These are phyloP conservation scores for Drosophila arizonae DNA, from an alignment of 1,140 invertebrate genomes.

Conservation along the genomic window DNA sequence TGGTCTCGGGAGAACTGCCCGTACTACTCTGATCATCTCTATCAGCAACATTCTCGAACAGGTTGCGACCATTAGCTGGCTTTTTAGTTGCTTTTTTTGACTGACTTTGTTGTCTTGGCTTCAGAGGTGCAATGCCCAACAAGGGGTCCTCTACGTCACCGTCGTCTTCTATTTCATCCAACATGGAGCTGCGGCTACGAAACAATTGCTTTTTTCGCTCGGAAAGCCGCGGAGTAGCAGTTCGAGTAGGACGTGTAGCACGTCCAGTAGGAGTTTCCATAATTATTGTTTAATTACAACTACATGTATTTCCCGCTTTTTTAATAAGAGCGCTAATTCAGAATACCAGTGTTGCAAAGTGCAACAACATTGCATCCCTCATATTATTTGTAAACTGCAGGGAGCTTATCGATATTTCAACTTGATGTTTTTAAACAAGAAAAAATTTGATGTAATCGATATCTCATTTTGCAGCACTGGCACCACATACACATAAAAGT, in stretches of 20 bases:
- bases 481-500: conserved; percentile 27
- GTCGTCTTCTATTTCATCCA: conserved; percentile 53
- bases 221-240: conserved; percentile 63
- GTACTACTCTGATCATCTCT: conserved; percentile 7
- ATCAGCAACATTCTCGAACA: neutral
- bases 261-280: conserved; percentile 71
- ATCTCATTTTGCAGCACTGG: neutral
- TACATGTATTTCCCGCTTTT: conserved; percentile 62
- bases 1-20: conserved; percentile 64
- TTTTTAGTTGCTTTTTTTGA: conserved; percentile 17
- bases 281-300: conserved; percentile 40
- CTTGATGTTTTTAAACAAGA: neutral
- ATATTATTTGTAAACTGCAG: too few relatives aligned
- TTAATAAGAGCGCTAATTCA: conserved; percentile 44
- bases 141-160: conserved; percentile 53
- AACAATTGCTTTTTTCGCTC: conserved; percentile 74
- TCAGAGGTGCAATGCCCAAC: conserved; percentile 62
- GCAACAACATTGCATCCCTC: neutral
- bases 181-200: conserved; percentile 29
- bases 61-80: neutral
- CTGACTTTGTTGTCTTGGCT: conserved; percentile 14
- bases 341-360: conserved; percentile 14
- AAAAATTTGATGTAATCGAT: neutral
- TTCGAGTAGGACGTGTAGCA: conserved; percentile 42
- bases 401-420: too few relatives aligned